Conservation (phyloP, 2,113 vertebrate genomes). For the Neogobius melanostomus region DNA sequence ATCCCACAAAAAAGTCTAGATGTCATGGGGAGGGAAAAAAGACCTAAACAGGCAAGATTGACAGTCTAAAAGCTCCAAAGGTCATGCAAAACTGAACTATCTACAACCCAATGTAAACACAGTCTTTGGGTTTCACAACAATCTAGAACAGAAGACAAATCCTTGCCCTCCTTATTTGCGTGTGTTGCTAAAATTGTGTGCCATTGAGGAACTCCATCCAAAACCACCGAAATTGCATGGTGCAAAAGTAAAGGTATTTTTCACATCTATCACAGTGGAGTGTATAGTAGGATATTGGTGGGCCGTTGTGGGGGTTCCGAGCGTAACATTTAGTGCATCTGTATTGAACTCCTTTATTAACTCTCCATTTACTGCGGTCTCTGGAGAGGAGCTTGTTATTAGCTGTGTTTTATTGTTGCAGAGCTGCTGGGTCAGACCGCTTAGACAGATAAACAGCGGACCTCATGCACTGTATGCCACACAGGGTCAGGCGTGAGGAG, state of each 20-base stretch:
- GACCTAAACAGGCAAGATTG: too few species aligned
- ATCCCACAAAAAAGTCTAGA: too few species aligned
- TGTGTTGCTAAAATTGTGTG: too few species aligned
- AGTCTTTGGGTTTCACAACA: too few species aligned
- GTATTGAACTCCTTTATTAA: conserved; percentile 43
- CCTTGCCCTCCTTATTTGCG: too few species aligned
- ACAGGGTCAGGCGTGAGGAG: conserved; percentile 13
- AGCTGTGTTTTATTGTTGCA: conserved; percentile 47
- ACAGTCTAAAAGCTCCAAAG: not conserved
- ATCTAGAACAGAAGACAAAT: too few species aligned
- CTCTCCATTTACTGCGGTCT: conserved; percentile 25
- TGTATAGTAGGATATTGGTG: not conserved
- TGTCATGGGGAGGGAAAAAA: too few species aligned
- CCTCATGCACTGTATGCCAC: conserved; percentile 6
- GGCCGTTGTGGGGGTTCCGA: not conserved
- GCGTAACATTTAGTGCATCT: conserved; percentile 3
- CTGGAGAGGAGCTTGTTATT: conserved; percentile 50
- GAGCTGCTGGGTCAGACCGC: conserved; percentile 46
- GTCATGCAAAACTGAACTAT: not conserved
- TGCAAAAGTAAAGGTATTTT: not conserved
- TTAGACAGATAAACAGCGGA: conserved; percentile 39
- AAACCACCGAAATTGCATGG: not conserved
- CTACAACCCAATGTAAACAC: too few species aligned
- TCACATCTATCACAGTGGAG: not conserved
- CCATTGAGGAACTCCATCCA: not conserved